Evolutionary conservation across 2,113 vertebrate species (phyloP), one percentile per base, ranked within the genome.

Genomic region (Dascyllus trimaculatus): DNA sequence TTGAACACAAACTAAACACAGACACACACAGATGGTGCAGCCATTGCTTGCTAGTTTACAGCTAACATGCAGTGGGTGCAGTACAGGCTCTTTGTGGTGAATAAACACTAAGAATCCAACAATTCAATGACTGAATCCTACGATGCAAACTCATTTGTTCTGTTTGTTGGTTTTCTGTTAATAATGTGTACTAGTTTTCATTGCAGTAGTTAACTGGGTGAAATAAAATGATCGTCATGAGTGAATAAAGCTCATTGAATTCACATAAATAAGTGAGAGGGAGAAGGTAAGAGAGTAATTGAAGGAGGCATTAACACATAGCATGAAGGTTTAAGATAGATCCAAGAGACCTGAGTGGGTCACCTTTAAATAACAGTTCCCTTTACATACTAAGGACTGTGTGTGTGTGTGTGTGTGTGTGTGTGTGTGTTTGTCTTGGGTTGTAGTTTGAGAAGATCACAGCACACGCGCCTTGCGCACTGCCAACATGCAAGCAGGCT

Each of bases 401-500:
- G 40, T 43, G 40, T 43, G 40, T 79, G 52, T 65, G 25, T 67
- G 68, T 71, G 62, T 58, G 49, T 67, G 43, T 68, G 66, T 61
- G 38, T 51, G 61, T 56, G 45, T 63, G 68, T 86, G 76, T 80
- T 56, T 85, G 54, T 88, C 70, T 85, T 84, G 70, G 71, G 71
- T 35, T 65, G 80, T 53, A 78, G 80, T 46, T 51, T 62, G 79
- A 90, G 78, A 81, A 45, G 61, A 82, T 74, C 81, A 75, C 24
- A 65, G 48, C 76, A 81, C 89, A 89, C 84, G 56, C 68, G 78
- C 57, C 78, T 62, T 66, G 82, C 80, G 2, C 78, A 63, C 85
- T 72, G 81, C 76, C 60, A 10, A 75, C 80, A 76, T 89, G 61
- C 77, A 90, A 81, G 62, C 86, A 79, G 35, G 53, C 79, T 69